phyloP scores from a whole-genome alignment of 2,113 vertebrate genomes.

The Daphoenositta chrysoptera region DNA sequence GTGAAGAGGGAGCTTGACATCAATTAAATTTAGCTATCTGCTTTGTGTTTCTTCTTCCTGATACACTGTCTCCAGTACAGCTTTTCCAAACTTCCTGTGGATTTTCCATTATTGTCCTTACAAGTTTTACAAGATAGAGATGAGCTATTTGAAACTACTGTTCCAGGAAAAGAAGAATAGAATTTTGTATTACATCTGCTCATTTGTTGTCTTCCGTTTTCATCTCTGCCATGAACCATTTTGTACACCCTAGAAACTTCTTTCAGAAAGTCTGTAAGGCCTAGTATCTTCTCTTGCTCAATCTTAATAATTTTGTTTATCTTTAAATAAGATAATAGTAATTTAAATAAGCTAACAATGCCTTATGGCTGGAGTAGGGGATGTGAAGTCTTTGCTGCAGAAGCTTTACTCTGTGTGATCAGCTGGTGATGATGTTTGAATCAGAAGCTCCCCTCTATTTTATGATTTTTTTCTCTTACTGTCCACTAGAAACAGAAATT shows the following conservation, averaged over 20 bases:
- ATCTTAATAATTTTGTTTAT: too few relatives aligned
- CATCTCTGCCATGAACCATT: neutral
- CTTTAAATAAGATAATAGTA: neutral
- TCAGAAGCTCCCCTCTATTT: neutral
- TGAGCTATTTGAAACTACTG: neutral
- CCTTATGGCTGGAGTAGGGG: neutral
- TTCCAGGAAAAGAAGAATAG: neutral
- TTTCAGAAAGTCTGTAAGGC: neutral
- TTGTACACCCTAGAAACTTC: neutral
- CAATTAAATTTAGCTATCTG: conserved; percentile 54
- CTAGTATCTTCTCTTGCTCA: neutral
- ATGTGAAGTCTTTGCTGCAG: neutral
- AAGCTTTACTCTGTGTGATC: neutral
- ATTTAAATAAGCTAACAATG: neutral
- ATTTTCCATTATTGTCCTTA: neutral
- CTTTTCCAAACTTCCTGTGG: conserved; percentile 33
- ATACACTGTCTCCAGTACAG: neutral
- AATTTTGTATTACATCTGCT: neutral
- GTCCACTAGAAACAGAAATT: neutral
- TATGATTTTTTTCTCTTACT: neutral
- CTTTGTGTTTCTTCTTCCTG: conserved; percentile 33
- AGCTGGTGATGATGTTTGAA: neutral
- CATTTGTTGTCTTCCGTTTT: neutral
- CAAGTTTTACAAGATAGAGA: neutral
- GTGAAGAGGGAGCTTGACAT: conserved; percentile 46